phyloP scores from a whole-genome alignment of 2,888 invertebrate species.

The Nomada hirtipes region DNA sequence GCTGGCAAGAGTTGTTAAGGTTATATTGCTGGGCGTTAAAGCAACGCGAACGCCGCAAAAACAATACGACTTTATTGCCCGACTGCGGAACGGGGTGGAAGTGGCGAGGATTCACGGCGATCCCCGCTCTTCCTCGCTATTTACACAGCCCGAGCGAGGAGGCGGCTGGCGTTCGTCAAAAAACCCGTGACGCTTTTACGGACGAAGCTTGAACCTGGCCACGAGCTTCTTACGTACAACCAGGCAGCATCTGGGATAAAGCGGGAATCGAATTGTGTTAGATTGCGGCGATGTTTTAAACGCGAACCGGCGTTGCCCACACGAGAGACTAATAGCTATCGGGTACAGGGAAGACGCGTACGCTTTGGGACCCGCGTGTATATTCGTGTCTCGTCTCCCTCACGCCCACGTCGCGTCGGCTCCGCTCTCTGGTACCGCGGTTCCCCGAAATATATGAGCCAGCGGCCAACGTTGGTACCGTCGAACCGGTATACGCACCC shows the following conservation, averaged over 20 bases:
- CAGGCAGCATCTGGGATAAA: neutral
- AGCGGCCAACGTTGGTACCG: conserved; percentile 71
- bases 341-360: conserved; percentile 44
- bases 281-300: conserved; percentile 4
- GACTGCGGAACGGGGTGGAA: conserved; percentile 27
- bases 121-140: conserved; percentile 38
- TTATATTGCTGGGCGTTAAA: conserved; percentile 82
- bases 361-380: conserved; percentile 13
- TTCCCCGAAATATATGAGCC: conserved; percentile 80
- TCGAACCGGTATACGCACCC: conserved; percentile 74
- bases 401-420: conserved; percentile 76
- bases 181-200: conserved; percentile 68
- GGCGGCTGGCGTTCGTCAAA: conserved; percentile 67
- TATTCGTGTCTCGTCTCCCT: conserved; percentile 47
- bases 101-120: conserved; percentile 30
- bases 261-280: neutral
- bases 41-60: conserved; percentile 79
- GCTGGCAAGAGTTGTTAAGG: conserved; percentile 77
- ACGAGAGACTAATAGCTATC: conserved; percentile 52
- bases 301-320: conserved; percentile 21
- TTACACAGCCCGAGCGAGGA: conserved; percentile 31
- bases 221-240: neutral
- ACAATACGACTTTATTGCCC: conserved; percentile 82
- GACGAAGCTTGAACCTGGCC: conserved; percentile 30
- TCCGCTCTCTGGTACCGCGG: conserved; percentile 59